Conservation (phyloP, 2,113 vertebrate genomes). For the Brachyhypopomus occidentalis region DNA sequence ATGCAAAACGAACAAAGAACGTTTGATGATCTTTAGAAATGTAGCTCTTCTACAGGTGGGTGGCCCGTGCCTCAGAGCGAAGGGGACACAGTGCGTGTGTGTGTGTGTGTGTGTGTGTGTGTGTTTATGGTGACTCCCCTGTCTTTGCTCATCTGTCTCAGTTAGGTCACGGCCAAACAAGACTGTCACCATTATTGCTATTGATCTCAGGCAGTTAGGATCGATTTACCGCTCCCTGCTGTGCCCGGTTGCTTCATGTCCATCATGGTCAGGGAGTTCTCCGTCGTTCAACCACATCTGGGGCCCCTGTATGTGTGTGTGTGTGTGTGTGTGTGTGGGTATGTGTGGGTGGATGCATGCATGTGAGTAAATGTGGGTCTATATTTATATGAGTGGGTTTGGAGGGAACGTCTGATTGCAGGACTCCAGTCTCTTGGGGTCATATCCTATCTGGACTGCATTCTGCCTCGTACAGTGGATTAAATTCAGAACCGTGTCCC, state of each 20-base stretch:
- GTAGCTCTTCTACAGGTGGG: neutral
- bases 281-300: constrained; percentile 44
- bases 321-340: constrained; percentile 23
- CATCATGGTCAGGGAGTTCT: constrained; percentile 49
- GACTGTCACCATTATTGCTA: constrained; percentile 62
- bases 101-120: too few relatives aligned
- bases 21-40: neutral
- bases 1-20: neutral
- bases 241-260: constrained; percentile 50
- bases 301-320: constrained; percentile 13
- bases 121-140: constrained; percentile 4
- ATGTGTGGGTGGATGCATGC: neutral
- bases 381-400: neutral
- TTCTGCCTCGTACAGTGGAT: constrained; percentile 7
- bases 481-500: constrained; percentile 22
- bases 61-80: neutral
- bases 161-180: constrained; percentile 58
- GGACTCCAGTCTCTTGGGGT: constrained; percentile 1
- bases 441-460: constrained; percentile 11
- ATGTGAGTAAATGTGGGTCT: neutral
- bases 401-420: constrained; percentile 12
- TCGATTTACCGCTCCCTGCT: constrained; percentile 57
- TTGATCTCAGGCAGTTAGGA: constrained; percentile 65
- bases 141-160: constrained; percentile 52
- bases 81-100: too few relatives aligned